These are phyloP conservation scores for Oncorhynchus nerka DNA, from an alignment of 2,113 vertebrate species.

Conservation along the genomic window DNA sequence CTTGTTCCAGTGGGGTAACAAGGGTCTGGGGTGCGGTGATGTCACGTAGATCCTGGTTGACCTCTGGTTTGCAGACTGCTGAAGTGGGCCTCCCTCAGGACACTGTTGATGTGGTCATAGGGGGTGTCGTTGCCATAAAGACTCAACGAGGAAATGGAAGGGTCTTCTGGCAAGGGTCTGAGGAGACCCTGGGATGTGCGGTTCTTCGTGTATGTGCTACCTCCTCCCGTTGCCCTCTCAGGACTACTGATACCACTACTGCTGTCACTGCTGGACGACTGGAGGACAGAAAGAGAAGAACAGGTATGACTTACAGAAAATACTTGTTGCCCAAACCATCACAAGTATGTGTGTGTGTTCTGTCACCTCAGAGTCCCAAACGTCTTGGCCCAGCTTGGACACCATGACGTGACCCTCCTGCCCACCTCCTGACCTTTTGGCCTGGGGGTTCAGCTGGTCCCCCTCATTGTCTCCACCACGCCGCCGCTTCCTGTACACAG, in stretches of 20 bases:
- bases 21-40: conserved; percentile 36
- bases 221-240: conserved; percentile 56
- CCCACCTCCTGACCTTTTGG: conserved; percentile 81
- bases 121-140: conserved; percentile 61
- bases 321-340: not conserved
- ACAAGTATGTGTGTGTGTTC: not conserved
- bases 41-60: conserved; percentile 76
- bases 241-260: conserved; percentile 73
- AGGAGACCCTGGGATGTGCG: conserved; percentile 54
- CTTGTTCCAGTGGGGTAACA: conserved; percentile 28
- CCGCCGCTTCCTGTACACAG: conserved; percentile 84
- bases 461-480: conserved; percentile 86
- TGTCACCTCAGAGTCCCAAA: conserved; percentile 92
- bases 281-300: conserved; percentile 6
- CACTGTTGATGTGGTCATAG: conserved; percentile 89
- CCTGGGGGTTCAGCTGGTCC: conserved; percentile 78
- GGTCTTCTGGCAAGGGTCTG: conserved; percentile 60
- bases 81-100: conserved; percentile 96
- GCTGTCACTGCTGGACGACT: conserved; percentile 79
- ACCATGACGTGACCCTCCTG: conserved; percentile 77
- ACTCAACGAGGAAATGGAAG: conserved; percentile 56
- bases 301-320: not conserved
- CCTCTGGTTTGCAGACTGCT: conserved; percentile 91
- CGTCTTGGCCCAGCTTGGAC: conserved; percentile 77
- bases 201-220: conserved; percentile 57